Conservation (phyloP, 2,113 vertebrate species). For the Nesogale talazaci region DNA sequence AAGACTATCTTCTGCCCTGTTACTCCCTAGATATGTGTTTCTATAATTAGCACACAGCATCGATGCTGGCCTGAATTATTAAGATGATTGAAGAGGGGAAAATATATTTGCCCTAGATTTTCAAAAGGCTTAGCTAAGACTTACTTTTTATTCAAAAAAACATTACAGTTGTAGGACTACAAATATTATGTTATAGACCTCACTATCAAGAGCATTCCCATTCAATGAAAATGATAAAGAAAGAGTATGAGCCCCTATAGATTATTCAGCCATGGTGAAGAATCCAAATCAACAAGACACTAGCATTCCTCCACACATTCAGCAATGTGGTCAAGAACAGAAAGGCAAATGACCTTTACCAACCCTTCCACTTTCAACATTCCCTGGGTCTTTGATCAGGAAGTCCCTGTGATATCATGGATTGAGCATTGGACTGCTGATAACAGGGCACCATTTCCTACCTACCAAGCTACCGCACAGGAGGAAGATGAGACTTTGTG, state of each 20-base stretch:
- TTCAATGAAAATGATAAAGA: background rate
- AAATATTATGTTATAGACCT: conserved; percentile 41
- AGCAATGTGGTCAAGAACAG: background rate
- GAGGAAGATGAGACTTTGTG: too few species aligned
- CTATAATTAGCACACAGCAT: conserved; percentile 18
- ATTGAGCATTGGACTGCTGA: too few species aligned
- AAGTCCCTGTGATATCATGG: background rate
- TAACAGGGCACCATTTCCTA: too few species aligned
- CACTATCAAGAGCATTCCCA: conserved; percentile 2
- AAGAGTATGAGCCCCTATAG: background rate
- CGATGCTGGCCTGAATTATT: background rate
- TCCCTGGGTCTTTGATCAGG: background rate
- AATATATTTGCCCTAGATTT: conserved; percentile 32
- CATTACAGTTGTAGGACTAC: background rate
- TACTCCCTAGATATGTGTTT: conserved; percentile 30
- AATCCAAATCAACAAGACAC: background rate
- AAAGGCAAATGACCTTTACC: background rate
- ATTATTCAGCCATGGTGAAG: background rate
- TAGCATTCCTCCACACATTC: background rate
- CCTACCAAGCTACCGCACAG: too few species aligned
- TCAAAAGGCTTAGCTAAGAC: background rate
- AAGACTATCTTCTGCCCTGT: background rate
- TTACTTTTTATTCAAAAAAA: conserved; percentile 34
- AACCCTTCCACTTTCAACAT: background rate
- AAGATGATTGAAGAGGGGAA: conserved; percentile 24